Base-by-base conservation (phyloP, 1,140 invertebrate genomes). In the Agrypnia vestita region DNA sequence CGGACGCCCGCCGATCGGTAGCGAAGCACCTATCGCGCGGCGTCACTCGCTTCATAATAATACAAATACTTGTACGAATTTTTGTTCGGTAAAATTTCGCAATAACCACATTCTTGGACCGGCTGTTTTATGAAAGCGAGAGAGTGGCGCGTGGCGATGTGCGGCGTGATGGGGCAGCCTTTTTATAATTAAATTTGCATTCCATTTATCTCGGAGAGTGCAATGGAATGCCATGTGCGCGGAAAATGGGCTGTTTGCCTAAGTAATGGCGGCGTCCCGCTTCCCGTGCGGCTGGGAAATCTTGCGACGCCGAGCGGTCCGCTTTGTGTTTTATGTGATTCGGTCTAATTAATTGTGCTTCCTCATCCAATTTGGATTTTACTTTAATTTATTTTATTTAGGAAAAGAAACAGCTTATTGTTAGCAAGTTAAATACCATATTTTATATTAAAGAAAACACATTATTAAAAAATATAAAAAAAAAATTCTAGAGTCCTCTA, bases 1-100 rank as follows among this genome's bases (percentile, higher is more conserved):
- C 9, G 3, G 3, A 25, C 61, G 12, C 25, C 25, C 13, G 25
- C 6, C 13, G 19, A 44, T 13, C 17, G 25, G 25, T 35, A 59
- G 55, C 15, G 55, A 21, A 43, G 61, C 35, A 25, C 25, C 21
- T 8, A 56, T 59, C 35, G 25, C 8, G 49, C 49, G 49, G 11
- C 11, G 25, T 64, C 35, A 69, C 43, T 47, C 64, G 44, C 64
- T 69, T 69, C 44, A 49, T 69, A 69, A 49, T 69, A 51, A 35
- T 35, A 35, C 44, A 69, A 69, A 69, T 69, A 11, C 44, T 69
- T 19, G 12, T 61, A 15, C 13, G n/a, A 55, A 59, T 75, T 75
- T 75, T 61, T 75, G 19, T 59, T 4, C 25, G 51, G 72, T n/a
- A 55, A 67, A 15, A 67, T 67, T 67, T 67, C 62, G 35, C 35